Percentiles rank a stretch among this genome's conserved stretches.
These are phyloP conservation scores for Tapirus indicus DNA, from an alignment of 2,797 vertebrate species.

Conservation along the genomic window DNA sequence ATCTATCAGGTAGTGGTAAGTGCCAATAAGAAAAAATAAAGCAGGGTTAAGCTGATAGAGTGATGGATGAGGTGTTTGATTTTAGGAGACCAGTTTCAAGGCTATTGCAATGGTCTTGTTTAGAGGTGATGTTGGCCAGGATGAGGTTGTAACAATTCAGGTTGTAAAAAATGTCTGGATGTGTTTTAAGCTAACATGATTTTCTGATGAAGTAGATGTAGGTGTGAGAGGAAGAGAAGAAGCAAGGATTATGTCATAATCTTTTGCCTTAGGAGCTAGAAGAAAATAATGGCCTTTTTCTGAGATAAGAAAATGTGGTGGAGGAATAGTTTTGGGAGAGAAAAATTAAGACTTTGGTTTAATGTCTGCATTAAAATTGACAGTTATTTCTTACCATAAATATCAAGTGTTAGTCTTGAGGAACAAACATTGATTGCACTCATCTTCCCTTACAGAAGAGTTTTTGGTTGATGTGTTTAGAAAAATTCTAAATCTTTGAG, in stretches of 20 bases:
- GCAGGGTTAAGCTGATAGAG: not conserved
- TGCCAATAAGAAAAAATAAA: not conserved
- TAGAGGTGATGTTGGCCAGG: not conserved
- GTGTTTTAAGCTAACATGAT: not conserved
- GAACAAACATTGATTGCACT: not conserved
- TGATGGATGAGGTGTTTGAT: not conserved
- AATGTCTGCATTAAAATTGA: not conserved
- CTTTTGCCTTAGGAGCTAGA: not conserved
- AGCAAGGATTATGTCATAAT: not conserved
- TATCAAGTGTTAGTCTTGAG: not conserved
- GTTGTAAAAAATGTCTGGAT: not conserved
- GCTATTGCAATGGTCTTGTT: not conserved
- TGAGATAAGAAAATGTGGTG: not conserved
- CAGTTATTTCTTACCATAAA: not conserved
- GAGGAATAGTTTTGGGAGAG: not conserved
- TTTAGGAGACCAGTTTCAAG: slow-evolving; percentile 9
- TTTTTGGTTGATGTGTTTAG: not conserved
- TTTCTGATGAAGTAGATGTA: not conserved
- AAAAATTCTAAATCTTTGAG: slow-evolving; percentile 6
- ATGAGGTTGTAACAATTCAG: not conserved
- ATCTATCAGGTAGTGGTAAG: not conserved
- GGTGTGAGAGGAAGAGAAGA: not conserved
- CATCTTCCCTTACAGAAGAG: not conserved
- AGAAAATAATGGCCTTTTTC: not conserved
- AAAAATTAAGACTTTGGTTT: not conserved